Percentiles rank a stretch among this genome's conserved stretches.
phyloP scores from a whole-genome alignment of 2,888 invertebrate species.

The Euproctis similis region DNA sequence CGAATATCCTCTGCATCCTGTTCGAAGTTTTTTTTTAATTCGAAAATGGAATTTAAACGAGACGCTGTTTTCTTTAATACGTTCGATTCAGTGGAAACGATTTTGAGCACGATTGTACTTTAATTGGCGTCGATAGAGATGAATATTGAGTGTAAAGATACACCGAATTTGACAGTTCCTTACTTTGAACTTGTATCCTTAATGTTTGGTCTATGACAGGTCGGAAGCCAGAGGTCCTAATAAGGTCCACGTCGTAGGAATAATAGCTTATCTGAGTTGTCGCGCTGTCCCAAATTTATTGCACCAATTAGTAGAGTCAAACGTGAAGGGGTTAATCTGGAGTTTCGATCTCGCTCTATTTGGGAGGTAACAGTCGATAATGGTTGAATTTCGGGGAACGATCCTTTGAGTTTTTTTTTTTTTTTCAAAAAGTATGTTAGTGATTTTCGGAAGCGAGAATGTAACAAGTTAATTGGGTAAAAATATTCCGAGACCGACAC shows the following conservation, averaged over 20 bases:
- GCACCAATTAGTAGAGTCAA: conserved; percentile 71
- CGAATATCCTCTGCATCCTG: conserved; percentile 34
- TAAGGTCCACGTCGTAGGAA: conserved; percentile 42
- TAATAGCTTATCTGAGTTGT: conserved; percentile 50
- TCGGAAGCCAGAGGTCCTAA: conserved; percentile 38
- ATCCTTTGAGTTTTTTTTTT: conserved; percentile 45
- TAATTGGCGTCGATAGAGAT: conserved; percentile 46
- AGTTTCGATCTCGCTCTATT: conserved; percentile 63
- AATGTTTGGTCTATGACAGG: conserved; percentile 40
- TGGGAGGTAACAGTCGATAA: conserved; percentile 72
- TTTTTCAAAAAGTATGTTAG: conserved; percentile 39
- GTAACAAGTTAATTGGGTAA: conserved; percentile 71
- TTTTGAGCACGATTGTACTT: conserved; percentile 40
- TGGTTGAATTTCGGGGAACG: conserved; percentile 66
- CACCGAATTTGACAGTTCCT: conserved; percentile 45
- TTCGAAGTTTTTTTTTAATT: conserved; percentile 38
- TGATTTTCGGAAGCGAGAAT: conserved; percentile 71
- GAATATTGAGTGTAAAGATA: conserved; percentile 36
- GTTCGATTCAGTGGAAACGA: conserved; percentile 31
- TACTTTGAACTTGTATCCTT: conserved; percentile 33
- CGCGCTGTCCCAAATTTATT: conserved; percentile 65
- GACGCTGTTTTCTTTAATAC: conserved; percentile 59
- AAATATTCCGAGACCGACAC: conserved; percentile 56
- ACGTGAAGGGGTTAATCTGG: conserved; percentile 63
- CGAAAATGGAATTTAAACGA: conserved; percentile 66